A percentile compares a stretch with the other conserved stretches of the same genome.
phyloP scores from a whole-genome alignment of 2,888 invertebrate species.

The Apamea sordens region DNA sequence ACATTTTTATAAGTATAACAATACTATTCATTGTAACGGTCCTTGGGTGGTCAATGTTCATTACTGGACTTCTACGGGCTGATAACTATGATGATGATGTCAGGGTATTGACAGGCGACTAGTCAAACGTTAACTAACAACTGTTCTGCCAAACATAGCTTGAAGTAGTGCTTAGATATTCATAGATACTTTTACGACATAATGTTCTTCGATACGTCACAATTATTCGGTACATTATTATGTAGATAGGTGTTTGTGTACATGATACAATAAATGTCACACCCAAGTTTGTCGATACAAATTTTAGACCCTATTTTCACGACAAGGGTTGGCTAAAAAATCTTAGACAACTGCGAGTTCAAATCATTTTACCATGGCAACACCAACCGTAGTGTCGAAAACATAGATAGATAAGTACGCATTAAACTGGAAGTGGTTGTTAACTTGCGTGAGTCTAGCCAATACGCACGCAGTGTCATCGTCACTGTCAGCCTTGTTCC shows the following conservation, averaged over 20 bases:
- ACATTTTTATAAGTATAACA: no score
- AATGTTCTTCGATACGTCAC: not conserved
- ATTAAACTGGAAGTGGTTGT: not conserved
- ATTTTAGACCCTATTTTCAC: no score
- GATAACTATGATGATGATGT: slow-evolving; percentile 8
- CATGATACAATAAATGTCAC: not conserved
- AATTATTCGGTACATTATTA: not conserved
- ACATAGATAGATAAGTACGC: not conserved
- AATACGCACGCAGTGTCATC: not conserved
- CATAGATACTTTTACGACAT: slow-evolving; percentile 2
- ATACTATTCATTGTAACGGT: slow-evolving; percentile 1
- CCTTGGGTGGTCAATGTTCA: slow-evolving; percentile 35
- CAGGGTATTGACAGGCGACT: slow-evolving; percentile 19
- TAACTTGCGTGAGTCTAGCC: not conserved
- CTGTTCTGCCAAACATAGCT: slow-evolving; percentile 28
- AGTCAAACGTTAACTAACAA: slow-evolving; percentile 15
- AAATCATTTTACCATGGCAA: no score
- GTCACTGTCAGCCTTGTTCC: not conserved
- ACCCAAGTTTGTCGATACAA: not conserved
- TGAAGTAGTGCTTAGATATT: slow-evolving; percentile 37
- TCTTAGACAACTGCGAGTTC: no score
- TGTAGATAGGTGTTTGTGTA: not conserved
- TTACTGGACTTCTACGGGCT: slow-evolving; percentile 8
- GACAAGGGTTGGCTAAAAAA: no score
- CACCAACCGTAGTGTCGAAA: not conserved